A percentile compares a stretch with the other conserved stretches of the same genome.
Conservation (phyloP, 1,140 invertebrate species). For the Drosophila quadrilineata region DNA sequence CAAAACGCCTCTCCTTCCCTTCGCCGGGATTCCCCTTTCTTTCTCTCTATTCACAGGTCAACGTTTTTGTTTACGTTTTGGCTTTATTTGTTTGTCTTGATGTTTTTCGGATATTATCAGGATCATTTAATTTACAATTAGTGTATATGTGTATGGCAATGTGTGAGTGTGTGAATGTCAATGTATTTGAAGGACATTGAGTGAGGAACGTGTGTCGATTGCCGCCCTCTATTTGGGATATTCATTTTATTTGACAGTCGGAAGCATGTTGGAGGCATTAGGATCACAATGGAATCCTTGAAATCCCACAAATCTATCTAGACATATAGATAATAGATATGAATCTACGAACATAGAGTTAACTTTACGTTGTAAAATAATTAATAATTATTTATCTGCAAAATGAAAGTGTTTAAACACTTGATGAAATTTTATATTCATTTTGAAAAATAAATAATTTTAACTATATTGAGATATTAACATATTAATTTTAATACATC, state of each 20-base stretch:
- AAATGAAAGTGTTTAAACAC: too few relatives aligned
- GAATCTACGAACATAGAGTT: too few relatives aligned
- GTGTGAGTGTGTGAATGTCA: neutral
- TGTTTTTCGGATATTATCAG: constrained; percentile 79
- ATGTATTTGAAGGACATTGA: neutral
- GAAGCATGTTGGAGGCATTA: neutral
- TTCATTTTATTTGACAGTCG: constrained; percentile 25
- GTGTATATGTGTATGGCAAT: constrained; percentile 21
- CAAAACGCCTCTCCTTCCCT: constrained; percentile 14
- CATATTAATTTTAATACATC: too few relatives aligned
- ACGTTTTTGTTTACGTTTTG: constrained; percentile 70
- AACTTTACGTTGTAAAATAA: too few relatives aligned
- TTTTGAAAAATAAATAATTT: too few relatives aligned
- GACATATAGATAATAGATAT: too few relatives aligned
- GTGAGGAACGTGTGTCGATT: neutral
- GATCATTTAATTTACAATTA: constrained; percentile 80
- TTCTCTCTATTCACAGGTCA: constrained; percentile 49
- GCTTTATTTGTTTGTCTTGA: constrained; percentile 65
- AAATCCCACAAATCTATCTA: neutral
- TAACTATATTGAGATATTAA: too few relatives aligned
- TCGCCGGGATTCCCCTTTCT: neutral
- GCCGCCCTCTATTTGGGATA: constrained; percentile 7
- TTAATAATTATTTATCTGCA: too few relatives aligned
- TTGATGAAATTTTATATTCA: too few relatives aligned
- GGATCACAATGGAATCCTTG: neutral